Percentiles rank a stretch among this genome's conserved stretches.
phyloP scores from a whole-genome alignment of 2,797 vertebrate genomes.

The Erethizon dorsatum region DNA sequence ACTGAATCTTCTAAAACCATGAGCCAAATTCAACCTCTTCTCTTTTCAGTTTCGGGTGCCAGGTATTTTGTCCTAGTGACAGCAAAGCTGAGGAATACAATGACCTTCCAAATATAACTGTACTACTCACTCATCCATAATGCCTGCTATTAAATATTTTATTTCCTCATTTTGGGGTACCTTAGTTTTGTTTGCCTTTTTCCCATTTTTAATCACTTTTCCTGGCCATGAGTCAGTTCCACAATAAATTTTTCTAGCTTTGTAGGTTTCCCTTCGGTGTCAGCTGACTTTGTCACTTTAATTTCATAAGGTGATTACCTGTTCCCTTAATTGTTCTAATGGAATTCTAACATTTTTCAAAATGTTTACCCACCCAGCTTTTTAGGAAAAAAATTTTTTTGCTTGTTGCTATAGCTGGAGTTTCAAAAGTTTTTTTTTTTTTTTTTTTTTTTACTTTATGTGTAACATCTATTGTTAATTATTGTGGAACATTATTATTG shows the following conservation, averaged over 20 bases:
- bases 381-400: neutral
- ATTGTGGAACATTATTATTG: neutral
- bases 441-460: neutral
- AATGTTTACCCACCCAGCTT: neutral
- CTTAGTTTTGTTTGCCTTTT: neutral
- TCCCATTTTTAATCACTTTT: conserved; percentile 1
- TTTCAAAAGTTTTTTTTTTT: conserved; percentile 13
- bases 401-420: neutral
- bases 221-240: neutral
- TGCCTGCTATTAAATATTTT: neutral
- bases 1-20: neutral
- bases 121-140: neutral
- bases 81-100: neutral
- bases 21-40: neutral
- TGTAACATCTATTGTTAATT: conserved; percentile 5
- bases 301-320: neutral
- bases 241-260: neutral
- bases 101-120: neutral
- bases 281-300: neutral
- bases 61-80: neutral
- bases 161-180: neutral
- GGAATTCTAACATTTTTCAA: neutral
- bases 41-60: neutral
- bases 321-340: neutral
- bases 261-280: neutral